Conservation (phyloP, 2,888 invertebrate genomes). For the Orthosia gracilis region DNA sequence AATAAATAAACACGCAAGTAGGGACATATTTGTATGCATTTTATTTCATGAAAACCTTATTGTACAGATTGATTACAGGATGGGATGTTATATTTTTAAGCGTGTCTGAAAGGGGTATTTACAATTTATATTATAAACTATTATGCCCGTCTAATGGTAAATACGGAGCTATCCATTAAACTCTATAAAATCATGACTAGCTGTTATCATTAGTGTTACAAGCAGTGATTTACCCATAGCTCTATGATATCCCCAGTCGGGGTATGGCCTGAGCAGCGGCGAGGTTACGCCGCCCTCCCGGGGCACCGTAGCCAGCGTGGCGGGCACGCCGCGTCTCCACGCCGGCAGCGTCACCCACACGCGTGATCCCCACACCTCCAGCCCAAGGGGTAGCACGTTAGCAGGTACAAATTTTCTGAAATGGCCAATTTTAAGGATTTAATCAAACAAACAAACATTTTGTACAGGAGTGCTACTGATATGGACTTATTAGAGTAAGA, state of each 20-base stretch:
- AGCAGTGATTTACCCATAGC: constrained; percentile 84
- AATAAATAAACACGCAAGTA: neutral
- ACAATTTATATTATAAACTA: too few relatives aligned
- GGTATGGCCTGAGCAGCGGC: constrained; percentile 94
- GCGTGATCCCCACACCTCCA: constrained; percentile 93
- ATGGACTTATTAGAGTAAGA: too few relatives aligned
- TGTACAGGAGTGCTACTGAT: too few relatives aligned
- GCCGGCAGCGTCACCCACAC: constrained; percentile 95
- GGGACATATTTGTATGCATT: neutral
- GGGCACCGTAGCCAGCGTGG: constrained; percentile 93
- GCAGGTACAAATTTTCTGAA: constrained; percentile 92
- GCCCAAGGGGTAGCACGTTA: constrained; percentile 94
- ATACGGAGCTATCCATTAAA: neutral
- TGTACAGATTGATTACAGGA: too few relatives aligned
- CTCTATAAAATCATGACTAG: neutral
- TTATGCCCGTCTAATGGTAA: neutral
- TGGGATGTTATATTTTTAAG: too few relatives aligned
- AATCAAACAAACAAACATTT: neutral
- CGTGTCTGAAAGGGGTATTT: too few relatives aligned
- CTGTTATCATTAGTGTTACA: neutral
- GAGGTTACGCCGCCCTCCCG: constrained; percentile 89
- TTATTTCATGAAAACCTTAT: too few relatives aligned
- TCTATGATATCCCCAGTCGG: constrained; percentile 93
- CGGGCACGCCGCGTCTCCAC: constrained; percentile 95
- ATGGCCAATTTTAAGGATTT: constrained; percentile 42